A percentile compares a stretch with the other conserved stretches of the same genome.
These are phyloP conservation scores for Tilapia sparmanii DNA, from an alignment of 2,113 vertebrate genomes.

Conservation along the genomic window DNA sequence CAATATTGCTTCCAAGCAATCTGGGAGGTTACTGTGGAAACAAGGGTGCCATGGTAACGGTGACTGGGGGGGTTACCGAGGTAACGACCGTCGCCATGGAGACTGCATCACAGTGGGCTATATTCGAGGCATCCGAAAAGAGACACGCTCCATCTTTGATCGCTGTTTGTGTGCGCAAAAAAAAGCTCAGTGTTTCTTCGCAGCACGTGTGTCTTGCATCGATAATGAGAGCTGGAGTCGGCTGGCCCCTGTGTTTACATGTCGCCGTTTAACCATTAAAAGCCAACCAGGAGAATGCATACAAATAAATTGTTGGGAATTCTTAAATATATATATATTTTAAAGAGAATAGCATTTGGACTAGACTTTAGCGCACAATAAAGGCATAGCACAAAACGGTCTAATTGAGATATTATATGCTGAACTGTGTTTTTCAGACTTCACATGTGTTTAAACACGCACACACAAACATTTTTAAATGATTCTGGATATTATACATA, in stretches of 20 bases:
- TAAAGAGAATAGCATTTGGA: conserved; percentile 34
- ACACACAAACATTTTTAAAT: conserved; percentile 20
- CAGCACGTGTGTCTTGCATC: conserved; percentile 40
- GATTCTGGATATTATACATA: conserved; percentile 35
- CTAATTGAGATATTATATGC: conserved; percentile 45
- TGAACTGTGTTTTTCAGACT: conserved; percentile 44
- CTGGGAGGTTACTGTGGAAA: conserved; percentile 87
- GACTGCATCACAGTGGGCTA: conserved; percentile 86
- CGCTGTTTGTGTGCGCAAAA: conserved; percentile 6
- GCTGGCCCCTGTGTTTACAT: conserved; percentile 15
- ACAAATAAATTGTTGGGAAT: neutral
- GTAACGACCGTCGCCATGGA: conserved; percentile 90
- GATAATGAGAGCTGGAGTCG: conserved; percentile 5
- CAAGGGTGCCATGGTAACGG: conserved; percentile 91
- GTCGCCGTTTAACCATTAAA: conserved; percentile 2
- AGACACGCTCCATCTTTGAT: conserved; percentile 70
- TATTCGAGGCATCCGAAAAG: conserved; percentile 87
- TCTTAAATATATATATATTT: neutral
- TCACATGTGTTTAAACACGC: conserved; percentile 42
- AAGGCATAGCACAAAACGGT: conserved; percentile 53
- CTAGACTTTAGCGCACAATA: conserved; percentile 60
- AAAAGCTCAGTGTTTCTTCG: neutral
- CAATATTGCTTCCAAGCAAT: conserved; percentile 76
- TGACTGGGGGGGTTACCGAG: conserved; percentile 84
- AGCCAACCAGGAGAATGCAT: neutral